Conservation (phyloP, 2,888 invertebrate species). For the Xanthorhoe spadicearia region DNA sequence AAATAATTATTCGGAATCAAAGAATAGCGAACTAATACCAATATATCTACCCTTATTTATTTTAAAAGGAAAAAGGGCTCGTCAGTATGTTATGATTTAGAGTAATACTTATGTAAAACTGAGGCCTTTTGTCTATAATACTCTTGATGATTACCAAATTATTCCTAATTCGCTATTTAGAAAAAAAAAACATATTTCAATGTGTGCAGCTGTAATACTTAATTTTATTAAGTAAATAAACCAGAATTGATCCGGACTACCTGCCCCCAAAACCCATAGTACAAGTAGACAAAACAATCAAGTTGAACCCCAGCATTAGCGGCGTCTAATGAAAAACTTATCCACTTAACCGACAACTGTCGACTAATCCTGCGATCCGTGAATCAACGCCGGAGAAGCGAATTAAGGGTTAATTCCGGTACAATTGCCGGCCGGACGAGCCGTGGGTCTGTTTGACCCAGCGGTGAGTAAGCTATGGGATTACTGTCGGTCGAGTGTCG, state of each 20-base stretch:
- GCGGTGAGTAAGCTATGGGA: slow-evolving; percentile 26
- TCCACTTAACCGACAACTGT: slow-evolving; percentile 32
- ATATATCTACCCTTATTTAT: no score
- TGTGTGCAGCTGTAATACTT: not conserved
- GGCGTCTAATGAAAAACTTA: slow-evolving; percentile 36
- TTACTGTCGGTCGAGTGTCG: slow-evolving; percentile 33
- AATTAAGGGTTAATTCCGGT: slow-evolving; percentile 39
- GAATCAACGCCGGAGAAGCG: slow-evolving; percentile 32
- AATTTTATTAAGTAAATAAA: not conserved
- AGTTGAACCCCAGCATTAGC: slow-evolving; percentile 19
- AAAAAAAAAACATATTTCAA: no score
- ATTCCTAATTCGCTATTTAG: no score
- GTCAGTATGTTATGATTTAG: no score
- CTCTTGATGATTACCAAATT: no score
- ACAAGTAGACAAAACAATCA: slow-evolving; percentile 19
- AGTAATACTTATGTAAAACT: no score
- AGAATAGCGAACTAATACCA: no score
- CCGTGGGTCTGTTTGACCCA: slow-evolving; percentile 20
- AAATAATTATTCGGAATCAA: not conserved
- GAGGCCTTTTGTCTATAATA: no score
- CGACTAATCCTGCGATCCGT: slow-evolving; percentile 28
- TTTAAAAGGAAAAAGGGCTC: no score
- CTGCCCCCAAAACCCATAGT: not conserved
- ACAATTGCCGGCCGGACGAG: slow-evolving; percentile 34
- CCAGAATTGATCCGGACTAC: not conserved